Evolutionary conservation across 2,113 vertebrate species (phyloP), one percentile per base, ranked within the genome.

Genomic region (Ameiurus melas): DNA sequence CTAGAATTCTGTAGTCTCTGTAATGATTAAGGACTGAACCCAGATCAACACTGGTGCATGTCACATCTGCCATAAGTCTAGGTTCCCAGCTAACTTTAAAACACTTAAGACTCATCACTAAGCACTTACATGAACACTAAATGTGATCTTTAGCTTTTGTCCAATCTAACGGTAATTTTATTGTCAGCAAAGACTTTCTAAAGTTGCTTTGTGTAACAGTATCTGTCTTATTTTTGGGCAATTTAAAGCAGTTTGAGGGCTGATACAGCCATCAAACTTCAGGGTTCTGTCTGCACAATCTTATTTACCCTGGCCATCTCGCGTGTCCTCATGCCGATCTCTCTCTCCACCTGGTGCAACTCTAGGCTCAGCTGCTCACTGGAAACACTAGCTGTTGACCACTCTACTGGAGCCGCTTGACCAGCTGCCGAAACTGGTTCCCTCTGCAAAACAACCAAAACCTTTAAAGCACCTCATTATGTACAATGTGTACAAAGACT

Each of bases 321-420:
- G 70, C 96, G 94, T 47, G 96, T 97, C 94, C 96, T 94, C 94
- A 97, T 97, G 80, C 96, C 96, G 58, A 97, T 97, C 94, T 97
- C 97, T 88, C 96, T 94, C 93, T 97, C 97, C 94, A 97, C 96
- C 60, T 97, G 96, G 93, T 97, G 96, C 68, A 97, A 95, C 89
- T 97, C 97, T 92, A 96, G 92, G 90, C 96, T 97, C 94, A 97
- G 92, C 93, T 97, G 97, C 66, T 97, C 96, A 89, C 96, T 97
- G 92, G 96, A 97, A 92, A 97, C 92, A 93, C 92, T 55, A 75
- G 77, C 95, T 87, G 96, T 93, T 89, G 96, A 93, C 96, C 96
- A 97, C 89, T 97, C 96, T 85, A 93, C 94, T 90, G 96, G 95
- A 90, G 96, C 94, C 53, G 95, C 92, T 53, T 95, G 96, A 91